These are phyloP conservation scores for Eledone cirrhosa DNA, from an alignment of 2,888 invertebrate species.

Conservation along the genomic window DNA sequence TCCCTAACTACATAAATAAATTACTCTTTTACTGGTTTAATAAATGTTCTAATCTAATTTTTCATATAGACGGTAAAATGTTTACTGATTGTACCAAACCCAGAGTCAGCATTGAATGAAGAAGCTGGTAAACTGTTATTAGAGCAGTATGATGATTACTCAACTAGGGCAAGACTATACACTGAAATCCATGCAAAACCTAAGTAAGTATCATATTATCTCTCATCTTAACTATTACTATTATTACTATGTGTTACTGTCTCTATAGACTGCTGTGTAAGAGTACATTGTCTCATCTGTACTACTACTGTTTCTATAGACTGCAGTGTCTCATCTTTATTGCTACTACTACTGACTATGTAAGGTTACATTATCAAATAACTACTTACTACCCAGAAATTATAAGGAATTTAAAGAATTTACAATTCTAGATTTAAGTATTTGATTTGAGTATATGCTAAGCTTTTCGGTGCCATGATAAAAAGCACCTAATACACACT, in stretches of 20 bases:
- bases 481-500: no score
- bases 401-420: no score
- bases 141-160: slow-evolving; percentile 93
- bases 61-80: slow-evolving; percentile 84
- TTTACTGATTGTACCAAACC: slow-evolving; percentile 94
- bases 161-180: slow-evolving; percentile 86
- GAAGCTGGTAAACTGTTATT: slow-evolving; percentile 93
- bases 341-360: no score
- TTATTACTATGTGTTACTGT: background rate
- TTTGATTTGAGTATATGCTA: no score
- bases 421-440: no score
- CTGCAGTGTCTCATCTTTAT: no score
- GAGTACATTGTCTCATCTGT: background rate
- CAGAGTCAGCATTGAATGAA: slow-evolving; percentile 95
- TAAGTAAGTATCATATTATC: background rate
- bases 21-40: no score
- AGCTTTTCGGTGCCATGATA: no score
- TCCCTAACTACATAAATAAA: no score
- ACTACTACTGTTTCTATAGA: background rate
- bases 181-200: slow-evolving; percentile 85
- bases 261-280: background rate
- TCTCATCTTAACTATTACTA: background rate
- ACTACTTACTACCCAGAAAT: no score
- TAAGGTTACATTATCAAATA: no score
- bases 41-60: no score